Evolutionary conservation across 2,797 vertebrate genomes (phyloP).

Genomic region (Alfaro cultratus): DNA sequence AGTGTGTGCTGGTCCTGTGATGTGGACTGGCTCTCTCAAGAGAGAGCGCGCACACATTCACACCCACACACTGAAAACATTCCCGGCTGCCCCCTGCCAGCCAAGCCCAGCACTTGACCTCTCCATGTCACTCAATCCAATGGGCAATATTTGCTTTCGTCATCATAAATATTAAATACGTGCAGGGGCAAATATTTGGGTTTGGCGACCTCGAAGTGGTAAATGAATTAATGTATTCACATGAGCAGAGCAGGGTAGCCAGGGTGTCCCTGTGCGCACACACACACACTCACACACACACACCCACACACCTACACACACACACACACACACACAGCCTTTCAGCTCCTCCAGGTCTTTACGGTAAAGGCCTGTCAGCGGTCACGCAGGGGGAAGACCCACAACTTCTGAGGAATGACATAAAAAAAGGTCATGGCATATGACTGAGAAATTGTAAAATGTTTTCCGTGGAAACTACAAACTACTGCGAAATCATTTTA

Average conservation of each 20-base stretch:
- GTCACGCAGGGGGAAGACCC: slow-evolving; percentile 66
- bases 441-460: slow-evolving; percentile 27
- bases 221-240: slow-evolving; percentile 85
- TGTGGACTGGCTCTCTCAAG: slow-evolving; percentile 76
- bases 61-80: slow-evolving; percentile 59
- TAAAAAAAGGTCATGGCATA: slow-evolving; percentile 42
- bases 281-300: too few relatives aligned
- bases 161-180: slow-evolving; percentile 88
- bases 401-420: slow-evolving; percentile 53
- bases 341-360: slow-evolving; percentile 70
- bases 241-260: slow-evolving; percentile 56
- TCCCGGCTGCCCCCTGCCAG: slow-evolving; percentile 53
- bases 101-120: slow-evolving; percentile 79
- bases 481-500: background rate
- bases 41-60: slow-evolving; percentile 60
- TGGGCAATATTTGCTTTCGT: slow-evolving; percentile 81
- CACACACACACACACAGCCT: slow-evolving; percentile 66
- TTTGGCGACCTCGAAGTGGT: slow-evolving; percentile 81
- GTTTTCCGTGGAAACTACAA: slow-evolving; percentile 8
- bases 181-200: slow-evolving; percentile 82
- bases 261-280: slow-evolving; percentile 63
- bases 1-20: slow-evolving; percentile 60
- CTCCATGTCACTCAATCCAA: slow-evolving; percentile 80
- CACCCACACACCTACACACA: slow-evolving; percentile 32
- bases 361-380: slow-evolving; percentile 77